Evolutionary conservation across 2,113 vertebrate species (phyloP).

Genomic region (Daboia siamensis): DNA sequence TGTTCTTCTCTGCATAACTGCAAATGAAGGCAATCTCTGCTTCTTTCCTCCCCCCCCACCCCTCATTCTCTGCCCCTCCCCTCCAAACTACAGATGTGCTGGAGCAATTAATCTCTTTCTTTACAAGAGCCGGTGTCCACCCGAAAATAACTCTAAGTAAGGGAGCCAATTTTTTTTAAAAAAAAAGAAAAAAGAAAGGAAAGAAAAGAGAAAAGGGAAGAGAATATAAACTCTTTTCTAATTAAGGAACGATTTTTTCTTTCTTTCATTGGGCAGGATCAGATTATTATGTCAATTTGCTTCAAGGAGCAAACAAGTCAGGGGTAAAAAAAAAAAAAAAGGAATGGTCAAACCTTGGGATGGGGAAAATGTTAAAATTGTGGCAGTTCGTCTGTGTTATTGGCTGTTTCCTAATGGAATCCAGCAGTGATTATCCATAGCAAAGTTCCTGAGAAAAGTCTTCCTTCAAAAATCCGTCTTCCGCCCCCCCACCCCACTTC

Average conservation of each 20-base stretch:
- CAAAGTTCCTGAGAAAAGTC: neutral
- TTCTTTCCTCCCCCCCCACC: neutral
- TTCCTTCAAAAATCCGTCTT: neutral
- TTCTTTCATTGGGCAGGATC: fast-evolving
- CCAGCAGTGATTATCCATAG: neutral
- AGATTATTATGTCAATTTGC: constrained; percentile 1
- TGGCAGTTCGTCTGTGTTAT: neutral
- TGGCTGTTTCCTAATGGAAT: neutral
- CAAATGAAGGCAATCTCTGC: constrained; percentile 31
- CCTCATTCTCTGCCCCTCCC: neutral
- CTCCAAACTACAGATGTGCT: neutral
- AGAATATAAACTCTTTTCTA: neutral
- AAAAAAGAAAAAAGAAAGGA: neutral
- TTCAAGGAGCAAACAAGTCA: constrained; percentile 4
- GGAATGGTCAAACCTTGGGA: constrained; percentile 20
- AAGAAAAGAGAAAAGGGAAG: constrained; percentile 10
- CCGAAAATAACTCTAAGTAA: constrained; percentile 4
- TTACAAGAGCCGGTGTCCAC: constrained; percentile 20
- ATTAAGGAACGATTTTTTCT: neutral
- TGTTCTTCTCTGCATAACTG: constrained; percentile 37
- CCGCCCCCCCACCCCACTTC: too few species aligned
- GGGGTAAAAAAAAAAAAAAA: neutral
- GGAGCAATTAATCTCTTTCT: constrained; percentile 49
- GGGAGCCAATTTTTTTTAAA: neutral
- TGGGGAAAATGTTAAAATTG: neutral